These are phyloP conservation scores for Tribolium castaneum DNA, from an alignment of 1,140 invertebrate genomes.

Conservation along the genomic window DNA sequence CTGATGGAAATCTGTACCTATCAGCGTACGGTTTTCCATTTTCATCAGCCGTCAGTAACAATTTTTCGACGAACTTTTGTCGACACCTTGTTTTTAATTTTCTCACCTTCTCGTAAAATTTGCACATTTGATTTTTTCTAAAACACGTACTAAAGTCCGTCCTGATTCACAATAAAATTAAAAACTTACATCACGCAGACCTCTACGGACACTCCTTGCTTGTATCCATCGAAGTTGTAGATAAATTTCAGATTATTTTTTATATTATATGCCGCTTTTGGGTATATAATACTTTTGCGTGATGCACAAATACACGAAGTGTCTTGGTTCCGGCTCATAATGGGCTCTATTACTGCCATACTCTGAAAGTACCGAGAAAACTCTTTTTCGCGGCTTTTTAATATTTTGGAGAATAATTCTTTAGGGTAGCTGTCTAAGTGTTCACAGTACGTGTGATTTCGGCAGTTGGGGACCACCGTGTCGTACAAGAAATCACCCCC, in stretches of 20 bases:
- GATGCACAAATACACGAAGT: neutral
- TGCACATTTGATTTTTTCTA: neutral
- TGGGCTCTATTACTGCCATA: neutral
- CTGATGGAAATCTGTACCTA: slow-evolving; percentile 69
- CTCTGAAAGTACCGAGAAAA: neutral
- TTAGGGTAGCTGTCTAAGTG: neutral
- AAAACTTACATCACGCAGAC: slow-evolving; percentile 26
- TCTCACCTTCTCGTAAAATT: neutral
- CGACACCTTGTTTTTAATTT: slow-evolving; percentile 64
- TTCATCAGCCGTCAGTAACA: slow-evolving; percentile 65
- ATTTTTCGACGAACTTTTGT: slow-evolving; percentile 70
- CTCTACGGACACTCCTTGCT: slow-evolving; percentile 1
- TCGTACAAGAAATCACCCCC: neutral
- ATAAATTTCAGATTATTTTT: slow-evolving; percentile 8
- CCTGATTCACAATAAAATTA: neutral
- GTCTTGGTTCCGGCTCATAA: neutral
- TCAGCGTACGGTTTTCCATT: slow-evolving; percentile 64
- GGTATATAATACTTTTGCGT: neutral
- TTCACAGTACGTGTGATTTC: neutral
- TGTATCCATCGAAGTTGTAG: slow-evolving; percentile 1
- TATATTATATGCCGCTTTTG: neutral
- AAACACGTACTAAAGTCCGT: neutral
- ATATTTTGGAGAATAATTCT: neutral
- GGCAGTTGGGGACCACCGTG: neutral
- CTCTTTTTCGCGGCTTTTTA: neutral